These are phyloP conservation scores for Eremobia ochroleuca DNA, from an alignment of 2,888 invertebrate species.

Conservation along the genomic window DNA sequence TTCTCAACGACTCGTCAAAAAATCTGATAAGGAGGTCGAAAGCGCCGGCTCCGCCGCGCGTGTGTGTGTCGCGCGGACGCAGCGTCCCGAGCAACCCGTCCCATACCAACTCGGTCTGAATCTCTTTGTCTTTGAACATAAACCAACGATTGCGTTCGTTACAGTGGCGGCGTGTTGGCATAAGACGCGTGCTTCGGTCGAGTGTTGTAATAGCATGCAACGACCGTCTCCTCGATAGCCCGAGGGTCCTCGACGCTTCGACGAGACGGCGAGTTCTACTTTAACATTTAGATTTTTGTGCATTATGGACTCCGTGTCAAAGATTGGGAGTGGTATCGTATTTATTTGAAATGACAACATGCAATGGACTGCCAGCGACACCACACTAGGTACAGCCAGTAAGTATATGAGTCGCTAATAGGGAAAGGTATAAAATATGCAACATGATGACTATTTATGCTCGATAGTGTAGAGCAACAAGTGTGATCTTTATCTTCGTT, in stretches of 20 bases:
- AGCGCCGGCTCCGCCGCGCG: constrained; percentile 89
- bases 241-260: constrained; percentile 69
- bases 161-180: constrained; percentile 67
- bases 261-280: constrained; percentile 79
- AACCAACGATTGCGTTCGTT: constrained; percentile 39
- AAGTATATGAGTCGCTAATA: constrained; percentile 87
- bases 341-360: constrained; percentile 86
- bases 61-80: constrained; percentile 86
- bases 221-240: constrained; percentile 77
- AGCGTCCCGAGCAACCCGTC: constrained; percentile 76
- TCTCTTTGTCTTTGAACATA: constrained; percentile 39
- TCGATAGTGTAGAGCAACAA: constrained; percentile 86
- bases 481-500: constrained; percentile 79
- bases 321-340: constrained; percentile 78
- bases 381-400: constrained; percentile 83
- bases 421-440: constrained; percentile 91
- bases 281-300: constrained; percentile 82
- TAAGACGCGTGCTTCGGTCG: constrained; percentile 77
- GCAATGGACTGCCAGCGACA: constrained; percentile 88
- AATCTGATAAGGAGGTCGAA: constrained; percentile 80
- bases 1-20: constrained; percentile 71
- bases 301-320: constrained; percentile 84
- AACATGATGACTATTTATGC: constrained; percentile 87
- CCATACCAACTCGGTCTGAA: constrained; percentile 74
- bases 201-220: constrained; percentile 87